phyloP scores from a whole-genome alignment of 2,113 vertebrate genomes.

The Myxocyprinus asiaticus region DNA sequence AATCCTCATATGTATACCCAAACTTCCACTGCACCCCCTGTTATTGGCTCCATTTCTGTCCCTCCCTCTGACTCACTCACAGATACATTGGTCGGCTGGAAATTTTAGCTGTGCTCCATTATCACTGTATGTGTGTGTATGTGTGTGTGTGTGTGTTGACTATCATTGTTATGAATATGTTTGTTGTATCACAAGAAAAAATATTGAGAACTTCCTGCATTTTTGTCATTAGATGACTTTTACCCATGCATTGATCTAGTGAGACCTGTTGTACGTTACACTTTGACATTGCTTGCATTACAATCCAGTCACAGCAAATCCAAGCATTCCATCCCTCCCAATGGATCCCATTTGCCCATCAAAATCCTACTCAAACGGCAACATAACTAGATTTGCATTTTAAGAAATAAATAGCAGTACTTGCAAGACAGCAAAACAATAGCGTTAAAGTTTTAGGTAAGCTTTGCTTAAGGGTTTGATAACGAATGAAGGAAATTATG shows the following conservation, averaged over 20 bases:
- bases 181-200: neutral
- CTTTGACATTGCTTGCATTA: slow-evolving; percentile 6
- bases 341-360: neutral
- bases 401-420: too few relatives aligned
- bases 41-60: slow-evolving; percentile 37
- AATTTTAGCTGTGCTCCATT: slow-evolving; percentile 1
- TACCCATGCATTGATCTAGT: slow-evolving; percentile 6
- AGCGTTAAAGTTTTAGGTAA: too few relatives aligned
- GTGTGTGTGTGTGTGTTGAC: neutral
- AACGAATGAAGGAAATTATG: too few relatives aligned
- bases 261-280: slow-evolving; percentile 12
- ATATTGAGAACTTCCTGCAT: too few relatives aligned
- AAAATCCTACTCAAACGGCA: too few relatives aligned
- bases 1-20: slow-evolving; percentile 50
- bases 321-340: slow-evolving; percentile 11
- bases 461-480: too few relatives aligned
- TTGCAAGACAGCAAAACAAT: too few relatives aligned
- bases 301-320: neutral
- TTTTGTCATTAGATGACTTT: too few relatives aligned
- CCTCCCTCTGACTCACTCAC: slow-evolving; percentile 59
- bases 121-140: slow-evolving; percentile 22
- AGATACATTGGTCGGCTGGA: slow-evolving; percentile 63
- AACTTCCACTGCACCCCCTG: slow-evolving; percentile 39
- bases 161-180: neutral
- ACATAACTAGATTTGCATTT: too few relatives aligned